Conservation (phyloP, 64 coral and sea anemone genomes). For the Montipora efflorescens region DNA sequence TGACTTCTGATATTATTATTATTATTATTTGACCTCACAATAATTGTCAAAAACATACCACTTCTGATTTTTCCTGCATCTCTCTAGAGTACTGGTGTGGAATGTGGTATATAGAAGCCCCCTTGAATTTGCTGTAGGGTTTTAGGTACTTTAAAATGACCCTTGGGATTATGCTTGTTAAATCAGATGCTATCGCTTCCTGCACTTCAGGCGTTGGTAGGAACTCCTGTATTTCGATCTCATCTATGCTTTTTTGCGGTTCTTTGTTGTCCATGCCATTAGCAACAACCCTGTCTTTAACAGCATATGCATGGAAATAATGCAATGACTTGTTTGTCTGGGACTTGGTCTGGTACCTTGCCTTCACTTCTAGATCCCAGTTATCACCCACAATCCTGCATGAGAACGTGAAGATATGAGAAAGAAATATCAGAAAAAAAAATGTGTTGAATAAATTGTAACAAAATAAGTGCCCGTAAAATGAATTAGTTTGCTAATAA, state of each 20-base stretch:
- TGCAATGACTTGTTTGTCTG: slow-evolving; percentile 43
- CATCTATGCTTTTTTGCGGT: slow-evolving; percentile 48
- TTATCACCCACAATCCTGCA: slow-evolving; percentile 49
- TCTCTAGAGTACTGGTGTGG: slow-evolving; percentile 36
- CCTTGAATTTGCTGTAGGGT: slow-evolving; percentile 3
- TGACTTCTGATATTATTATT: slow-evolving; percentile 4
- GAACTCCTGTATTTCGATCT: slow-evolving; percentile 56
- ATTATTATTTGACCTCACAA: neutral
- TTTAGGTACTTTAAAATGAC: slow-evolving; percentile 39
- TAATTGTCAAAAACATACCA: slow-evolving; percentile 44
- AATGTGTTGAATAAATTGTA: neutral
- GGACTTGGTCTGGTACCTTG: neutral
- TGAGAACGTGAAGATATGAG: no score
- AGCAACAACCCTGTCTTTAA: slow-evolving; percentile 46
- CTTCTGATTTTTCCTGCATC: slow-evolving; percentile 63
- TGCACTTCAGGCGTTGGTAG: slow-evolving; percentile 52
- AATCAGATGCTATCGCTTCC: slow-evolving; percentile 38
- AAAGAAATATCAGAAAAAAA: neutral
- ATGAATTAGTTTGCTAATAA: slow-evolving; percentile 16
- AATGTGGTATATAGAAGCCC: slow-evolving; percentile 43
- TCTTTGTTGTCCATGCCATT: neutral
- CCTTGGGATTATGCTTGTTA: slow-evolving; percentile 32
- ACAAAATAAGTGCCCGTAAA: neutral
- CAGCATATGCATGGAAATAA: slow-evolving; percentile 63
- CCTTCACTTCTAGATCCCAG: slow-evolving; percentile 22